Evolutionary conservation across 2,113 vertebrate genomes (phyloP).

Genomic region (Camelus dromedarius): DNA sequence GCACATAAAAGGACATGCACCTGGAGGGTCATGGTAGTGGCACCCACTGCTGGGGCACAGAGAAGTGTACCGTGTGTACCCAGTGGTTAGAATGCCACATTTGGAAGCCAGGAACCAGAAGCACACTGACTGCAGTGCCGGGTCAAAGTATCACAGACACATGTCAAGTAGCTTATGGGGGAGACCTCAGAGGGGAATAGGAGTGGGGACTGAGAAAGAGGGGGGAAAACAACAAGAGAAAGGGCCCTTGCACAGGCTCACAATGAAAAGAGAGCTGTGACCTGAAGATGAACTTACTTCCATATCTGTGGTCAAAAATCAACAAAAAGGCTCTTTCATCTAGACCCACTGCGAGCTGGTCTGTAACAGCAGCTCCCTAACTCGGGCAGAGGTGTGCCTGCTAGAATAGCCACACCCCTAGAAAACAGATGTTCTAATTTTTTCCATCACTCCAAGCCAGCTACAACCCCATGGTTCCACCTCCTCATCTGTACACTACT

Average conservation of each 20-base stretch:
- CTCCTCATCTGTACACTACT: neutral
- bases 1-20: fast-evolving
- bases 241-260: neutral
- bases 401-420: neutral
- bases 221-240: no score
- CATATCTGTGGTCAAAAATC: fast-evolving
- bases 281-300: neutral
- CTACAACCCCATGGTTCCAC: neutral
- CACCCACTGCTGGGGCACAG: fast-evolving
- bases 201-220: neutral
- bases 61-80: fast-evolving
- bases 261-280: neutral
- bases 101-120: neutral
- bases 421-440: neutral
- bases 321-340: neutral
- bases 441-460: neutral
- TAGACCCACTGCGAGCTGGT: neutral
- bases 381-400: neutral
- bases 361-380: neutral
- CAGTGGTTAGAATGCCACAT: neutral
- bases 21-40: no score
- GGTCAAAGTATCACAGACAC: neutral
- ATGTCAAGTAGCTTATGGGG: neutral
- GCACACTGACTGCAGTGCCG: fast-evolving
- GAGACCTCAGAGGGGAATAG: fast-evolving